Evolutionary conservation across 1,140 invertebrate genomes (phyloP).

Genomic region (Muscidifurax raptorellus): DNA sequence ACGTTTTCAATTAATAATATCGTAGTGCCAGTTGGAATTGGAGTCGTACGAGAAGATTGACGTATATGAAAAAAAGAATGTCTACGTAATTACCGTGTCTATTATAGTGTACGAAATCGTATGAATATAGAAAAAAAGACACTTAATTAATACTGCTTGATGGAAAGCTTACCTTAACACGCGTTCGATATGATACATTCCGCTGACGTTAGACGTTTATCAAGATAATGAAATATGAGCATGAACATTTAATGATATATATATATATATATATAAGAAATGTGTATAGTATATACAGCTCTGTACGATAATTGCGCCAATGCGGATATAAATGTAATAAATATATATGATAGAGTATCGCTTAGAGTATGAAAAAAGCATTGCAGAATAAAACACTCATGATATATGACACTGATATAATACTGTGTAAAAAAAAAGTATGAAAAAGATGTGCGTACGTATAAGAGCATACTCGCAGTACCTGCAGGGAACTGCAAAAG

Average conservation of each 20-base stretch:
- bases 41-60: neutral
- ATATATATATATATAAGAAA: neutral
- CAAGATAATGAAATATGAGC: neutral
- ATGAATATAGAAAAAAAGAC: conserved; percentile 2
- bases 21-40: neutral
- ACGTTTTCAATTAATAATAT: neutral
- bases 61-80: neutral
- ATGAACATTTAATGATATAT: neutral
- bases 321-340: neutral
- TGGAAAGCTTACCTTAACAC: conserved; percentile 17
- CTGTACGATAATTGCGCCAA: neutral
- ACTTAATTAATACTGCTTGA: conserved; percentile 6
- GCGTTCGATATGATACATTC: neutral
- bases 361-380: conserved; percentile 2
- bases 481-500: neutral
- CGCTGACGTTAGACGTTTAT: neutral
- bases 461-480: neutral
- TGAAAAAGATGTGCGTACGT: neutral
- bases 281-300: no score
- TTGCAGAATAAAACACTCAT: neutral
- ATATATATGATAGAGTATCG: conserved; percentile 8
- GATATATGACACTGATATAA: neutral
- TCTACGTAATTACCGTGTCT: conserved; percentile 2
- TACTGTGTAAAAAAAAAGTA: neutral
- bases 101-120: neutral